These are phyloP conservation scores for Holacanthella duospinosa DNA, from an alignment of 2,888 invertebrate genomes.

Conservation along the genomic window DNA sequence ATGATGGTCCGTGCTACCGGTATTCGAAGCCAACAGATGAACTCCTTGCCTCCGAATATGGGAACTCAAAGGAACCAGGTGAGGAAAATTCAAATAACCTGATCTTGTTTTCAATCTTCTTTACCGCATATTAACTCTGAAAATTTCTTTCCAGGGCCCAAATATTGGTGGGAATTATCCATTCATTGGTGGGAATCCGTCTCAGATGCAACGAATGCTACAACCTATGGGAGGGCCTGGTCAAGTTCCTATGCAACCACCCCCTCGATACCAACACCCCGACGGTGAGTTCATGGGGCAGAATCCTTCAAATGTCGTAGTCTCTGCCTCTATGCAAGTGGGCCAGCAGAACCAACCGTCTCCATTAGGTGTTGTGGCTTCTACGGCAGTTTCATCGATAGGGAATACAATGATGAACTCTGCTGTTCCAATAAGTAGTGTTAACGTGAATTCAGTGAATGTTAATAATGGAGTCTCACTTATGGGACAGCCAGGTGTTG, in stretches of 20 bases:
- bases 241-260: conserved; percentile 60
- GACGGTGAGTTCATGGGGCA: conserved; percentile 48
- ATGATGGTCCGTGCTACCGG: conserved; percentile 26
- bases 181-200: conserved; percentile 23
- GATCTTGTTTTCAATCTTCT: not conserved
- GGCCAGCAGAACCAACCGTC: conserved; percentile 32
- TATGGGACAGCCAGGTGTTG: conserved; percentile 21
- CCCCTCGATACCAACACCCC: conserved; percentile 59
- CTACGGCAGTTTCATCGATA: conserved; percentile 41
- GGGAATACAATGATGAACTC: conserved; percentile 31
- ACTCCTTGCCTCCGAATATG: conserved; percentile 26
- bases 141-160: conserved; percentile 17
- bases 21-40: conserved; percentile 29
- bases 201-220: conserved; percentile 35
- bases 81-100: conserved; percentile 1
- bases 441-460: conserved; percentile 28
- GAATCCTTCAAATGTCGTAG: conserved; percentile 38
- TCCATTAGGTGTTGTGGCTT: conserved; percentile 27
- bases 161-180: conserved; percentile 24
- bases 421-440: conserved; percentile 21
- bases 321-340: conserved; percentile 28
- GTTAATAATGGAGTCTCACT: conserved; percentile 35
- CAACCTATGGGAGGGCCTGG: conserved; percentile 16
- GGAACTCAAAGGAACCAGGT: conserved; percentile 35
- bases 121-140: not conserved